Evolutionary conservation across 1,140 invertebrate species (phyloP).

Genomic region (Colletes gigas): DNA sequence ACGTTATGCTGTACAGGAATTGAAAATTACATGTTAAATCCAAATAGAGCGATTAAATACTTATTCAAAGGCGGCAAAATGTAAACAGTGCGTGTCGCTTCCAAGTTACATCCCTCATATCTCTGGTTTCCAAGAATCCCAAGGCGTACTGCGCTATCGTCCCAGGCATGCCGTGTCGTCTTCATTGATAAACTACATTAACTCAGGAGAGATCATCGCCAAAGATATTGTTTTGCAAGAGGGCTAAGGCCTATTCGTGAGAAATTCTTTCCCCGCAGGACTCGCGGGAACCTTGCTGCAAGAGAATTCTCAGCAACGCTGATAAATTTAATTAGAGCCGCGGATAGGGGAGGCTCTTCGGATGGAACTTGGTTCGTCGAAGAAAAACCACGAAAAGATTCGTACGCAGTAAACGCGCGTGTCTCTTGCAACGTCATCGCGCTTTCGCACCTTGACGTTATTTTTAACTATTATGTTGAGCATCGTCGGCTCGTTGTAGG

Average conservation of each 20-base stretch:
- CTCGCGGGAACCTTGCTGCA: conserved; percentile 52
- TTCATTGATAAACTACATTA: conserved; percentile 32
- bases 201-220: background rate
- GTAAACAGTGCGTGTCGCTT: background rate
- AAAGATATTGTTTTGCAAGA: conserved; percentile 31
- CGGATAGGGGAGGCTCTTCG: background rate
- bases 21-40: no score
- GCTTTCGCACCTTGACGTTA: conserved; percentile 51
- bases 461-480: conserved; percentile 60
- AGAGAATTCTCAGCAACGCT: conserved; percentile 54
- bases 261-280: conserved; percentile 42
- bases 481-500: conserved; percentile 17
- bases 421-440: background rate
- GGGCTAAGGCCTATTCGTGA: conserved; percentile 41
- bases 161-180: background rate
- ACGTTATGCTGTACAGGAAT: no score
- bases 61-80: background rate
- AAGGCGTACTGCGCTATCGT: background rate
- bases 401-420: conserved; percentile 1
- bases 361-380: no score
- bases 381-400: background rate
- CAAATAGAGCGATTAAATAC: no score
- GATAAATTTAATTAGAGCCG: conserved; percentile 57
- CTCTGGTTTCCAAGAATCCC: background rate
- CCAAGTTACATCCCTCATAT: background rate